Percentiles rank a stretch among this genome's conserved stretches.
Conservation (phyloP, 1,140 invertebrate genomes). For the Neodiprion pinetum region DNA sequence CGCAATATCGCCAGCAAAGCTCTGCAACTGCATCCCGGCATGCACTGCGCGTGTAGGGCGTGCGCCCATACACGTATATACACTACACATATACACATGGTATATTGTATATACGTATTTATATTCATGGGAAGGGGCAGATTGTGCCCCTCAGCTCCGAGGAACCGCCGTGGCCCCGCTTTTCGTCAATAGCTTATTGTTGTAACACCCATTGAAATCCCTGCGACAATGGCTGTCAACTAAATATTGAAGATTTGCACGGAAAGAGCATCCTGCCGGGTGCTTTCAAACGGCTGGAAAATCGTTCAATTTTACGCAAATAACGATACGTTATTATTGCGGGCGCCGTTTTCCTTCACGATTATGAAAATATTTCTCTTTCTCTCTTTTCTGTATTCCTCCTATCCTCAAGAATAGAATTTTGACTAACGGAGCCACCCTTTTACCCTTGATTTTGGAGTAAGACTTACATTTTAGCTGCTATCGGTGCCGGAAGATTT, state of each 20-base stretch:
- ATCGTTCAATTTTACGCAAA: constrained; percentile 19
- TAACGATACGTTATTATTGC: background rate
- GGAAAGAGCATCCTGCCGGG: constrained; percentile 6
- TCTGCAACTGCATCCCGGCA: background rate
- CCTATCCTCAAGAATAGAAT: too few species aligned
- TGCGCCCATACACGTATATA: constrained; percentile 18
- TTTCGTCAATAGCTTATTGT: constrained; percentile 54
- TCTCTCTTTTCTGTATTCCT: too few species aligned
- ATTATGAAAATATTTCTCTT: too few species aligned
- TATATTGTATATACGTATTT: background rate
- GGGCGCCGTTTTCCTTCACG: too few species aligned
- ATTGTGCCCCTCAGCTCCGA: background rate
- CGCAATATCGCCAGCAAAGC: background rate
- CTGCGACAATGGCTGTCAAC: constrained; percentile 37
- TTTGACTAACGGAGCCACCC: too few species aligned
- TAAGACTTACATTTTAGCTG: too few species aligned
- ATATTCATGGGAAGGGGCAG: too few species aligned
- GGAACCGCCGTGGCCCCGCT: constrained; percentile 3
- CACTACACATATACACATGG: background rate
- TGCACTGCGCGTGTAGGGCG: constrained; percentile 44
- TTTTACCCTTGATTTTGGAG: too few species aligned
- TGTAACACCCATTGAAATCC: constrained; percentile 54
- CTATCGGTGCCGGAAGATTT: too few species aligned
- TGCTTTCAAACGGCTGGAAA: constrained; percentile 27
- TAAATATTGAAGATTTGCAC: background rate